Evolutionary conservation across 2,888 invertebrate genomes (phyloP), one percentile per base, ranked within the genome.

Genomic region (Aleiodes alternator): DNA sequence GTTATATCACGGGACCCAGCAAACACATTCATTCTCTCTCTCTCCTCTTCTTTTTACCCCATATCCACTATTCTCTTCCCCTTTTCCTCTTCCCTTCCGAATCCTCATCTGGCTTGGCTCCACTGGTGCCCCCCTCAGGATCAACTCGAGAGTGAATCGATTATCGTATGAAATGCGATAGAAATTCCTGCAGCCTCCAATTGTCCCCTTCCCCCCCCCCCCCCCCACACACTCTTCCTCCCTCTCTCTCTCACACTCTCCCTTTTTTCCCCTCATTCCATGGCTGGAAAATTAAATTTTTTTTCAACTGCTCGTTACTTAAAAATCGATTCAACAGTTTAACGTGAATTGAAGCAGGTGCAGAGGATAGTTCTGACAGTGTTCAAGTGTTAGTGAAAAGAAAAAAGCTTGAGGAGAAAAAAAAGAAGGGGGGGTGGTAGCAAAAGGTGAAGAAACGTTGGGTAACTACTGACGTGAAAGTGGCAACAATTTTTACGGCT

Each of bases 11-110:
- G 71, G 16, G 72, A 77, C 72, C 59, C 73, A 69, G 77, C 73
- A 77, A 73, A 77, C 76, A 76, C 73, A 76, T 76, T 53, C 72
- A 77, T 77, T 77, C 75, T 73, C 73, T 23, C 23, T 23, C 11
- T 64, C 43, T 48, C 48, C 43, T 16, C 8, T 43, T 48, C 64
- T 43, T 43, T 14, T 31, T 23, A 5, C 55, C 55, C 55, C 14
- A n/a, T 48, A 23, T 64, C 8, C 16, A 61, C 43, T 38, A 34
- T 38, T n/a, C 16, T 61, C 43, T 11, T 23, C 48, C n/a, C n/a
- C 31, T 8, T 23, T 16, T 56, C 8, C 56, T 16, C 16, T 4
- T 16, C 23, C 16, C 29, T 9, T 9, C 29, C 23, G 2, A 7
- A 14, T 16, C 38, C 43, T 56, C 34, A 12, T 38, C 43, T 70